Conservation (phyloP, 2,888 invertebrate species). For the Diarsia mendica region DNA sequence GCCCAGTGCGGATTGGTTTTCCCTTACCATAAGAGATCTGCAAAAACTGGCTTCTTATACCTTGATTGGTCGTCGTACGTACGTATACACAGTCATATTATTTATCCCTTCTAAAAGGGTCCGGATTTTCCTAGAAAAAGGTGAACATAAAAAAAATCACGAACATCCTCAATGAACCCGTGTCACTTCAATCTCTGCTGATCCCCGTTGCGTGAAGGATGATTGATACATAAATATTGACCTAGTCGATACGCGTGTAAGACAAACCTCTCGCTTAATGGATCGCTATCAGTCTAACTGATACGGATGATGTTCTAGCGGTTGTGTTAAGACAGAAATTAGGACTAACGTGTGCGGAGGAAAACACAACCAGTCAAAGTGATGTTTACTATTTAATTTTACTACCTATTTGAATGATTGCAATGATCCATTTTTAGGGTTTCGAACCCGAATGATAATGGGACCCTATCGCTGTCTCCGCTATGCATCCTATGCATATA, state of each 20-base stretch:
- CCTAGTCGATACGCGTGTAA: conserved; percentile 39
- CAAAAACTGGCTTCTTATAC: too few relatives aligned
- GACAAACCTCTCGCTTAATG: conserved; percentile 55
- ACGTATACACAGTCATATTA: background rate
- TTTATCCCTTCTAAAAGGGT: background rate
- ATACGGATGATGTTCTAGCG: conserved; percentile 43
- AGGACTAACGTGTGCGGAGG: conserved; percentile 6
- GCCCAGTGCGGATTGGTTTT: too few relatives aligned
- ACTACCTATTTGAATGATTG: too few relatives aligned
- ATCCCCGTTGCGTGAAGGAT: conserved; percentile 13
- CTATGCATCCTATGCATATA: too few relatives aligned
- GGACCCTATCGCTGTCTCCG: too few relatives aligned
- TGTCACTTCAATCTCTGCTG: conserved; percentile 20
- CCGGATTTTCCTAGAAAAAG: background rate
- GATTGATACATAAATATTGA: conserved; percentile 62
- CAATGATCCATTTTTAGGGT: too few relatives aligned
- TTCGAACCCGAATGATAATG: too few relatives aligned
- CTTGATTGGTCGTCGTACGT: background rate
- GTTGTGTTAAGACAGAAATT: too few relatives aligned
- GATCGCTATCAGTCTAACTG: conserved; percentile 52
- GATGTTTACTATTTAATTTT: too few relatives aligned
- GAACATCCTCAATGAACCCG: conserved; percentile 6
- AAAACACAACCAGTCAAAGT: background rate
- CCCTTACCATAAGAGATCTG: too few relatives aligned
- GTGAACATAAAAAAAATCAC: background rate